These are phyloP conservation scores for Catalaphyllia jardinei DNA, from an alignment of 64 coral and sea anemone species.

Conservation along the genomic window DNA sequence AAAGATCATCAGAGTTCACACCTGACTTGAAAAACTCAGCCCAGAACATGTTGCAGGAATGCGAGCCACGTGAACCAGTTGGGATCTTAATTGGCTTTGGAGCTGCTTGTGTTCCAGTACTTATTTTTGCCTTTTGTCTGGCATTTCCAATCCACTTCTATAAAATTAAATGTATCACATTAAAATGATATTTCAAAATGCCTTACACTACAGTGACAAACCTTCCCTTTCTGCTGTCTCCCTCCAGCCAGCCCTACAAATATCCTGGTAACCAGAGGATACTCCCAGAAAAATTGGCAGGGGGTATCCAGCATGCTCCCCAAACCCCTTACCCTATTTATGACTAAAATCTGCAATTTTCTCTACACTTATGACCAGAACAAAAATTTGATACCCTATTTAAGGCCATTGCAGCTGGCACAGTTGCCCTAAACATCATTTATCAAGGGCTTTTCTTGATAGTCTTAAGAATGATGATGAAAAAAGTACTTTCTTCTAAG, in stretches of 20 bases:
- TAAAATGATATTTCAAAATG: neutral
- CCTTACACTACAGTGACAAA: neutral
- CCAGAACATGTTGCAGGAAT: conserved; percentile 28
- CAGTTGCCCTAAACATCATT: no score
- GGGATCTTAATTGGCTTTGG: conserved; percentile 49
- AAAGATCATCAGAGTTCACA: neutral
- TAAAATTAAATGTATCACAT: neutral
- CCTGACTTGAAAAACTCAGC: conserved; percentile 37
- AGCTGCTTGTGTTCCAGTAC: conserved; percentile 12
- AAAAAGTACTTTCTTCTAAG: no score
- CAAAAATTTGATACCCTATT: no score
- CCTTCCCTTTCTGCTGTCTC: neutral
- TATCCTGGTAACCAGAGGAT: neutral
- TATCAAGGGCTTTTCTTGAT: no score
- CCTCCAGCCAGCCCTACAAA: neutral
- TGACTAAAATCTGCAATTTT: no score
- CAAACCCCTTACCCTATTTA: no score
- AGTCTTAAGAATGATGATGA: no score
- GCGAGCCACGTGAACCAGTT: conserved; percentile 43
- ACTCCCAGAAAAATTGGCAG: neutral
- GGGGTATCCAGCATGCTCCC: no score
- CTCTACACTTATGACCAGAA: no score
- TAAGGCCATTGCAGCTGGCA: no score
- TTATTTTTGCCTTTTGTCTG: conserved; percentile 54
- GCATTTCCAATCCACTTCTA: conserved; percentile 67